Percentiles rank a stretch among this genome's conserved stretches.
Evolutionary conservation across 2,113 vertebrate species (phyloP).

Genomic region (Malurus cyaneus): DNA sequence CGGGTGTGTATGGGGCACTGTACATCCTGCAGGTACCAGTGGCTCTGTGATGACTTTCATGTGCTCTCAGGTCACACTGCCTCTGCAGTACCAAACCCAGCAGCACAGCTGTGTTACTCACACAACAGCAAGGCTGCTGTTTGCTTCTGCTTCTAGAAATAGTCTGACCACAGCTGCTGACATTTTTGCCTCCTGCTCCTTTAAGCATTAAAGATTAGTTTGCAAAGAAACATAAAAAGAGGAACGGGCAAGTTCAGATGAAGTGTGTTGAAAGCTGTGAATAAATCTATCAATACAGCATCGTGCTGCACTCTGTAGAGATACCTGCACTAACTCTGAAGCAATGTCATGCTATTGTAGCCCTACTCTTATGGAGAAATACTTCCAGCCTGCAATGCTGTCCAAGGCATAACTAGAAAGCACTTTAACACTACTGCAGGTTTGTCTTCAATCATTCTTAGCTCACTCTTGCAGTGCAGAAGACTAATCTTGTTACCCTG

Average conservation of each 20-base stretch:
- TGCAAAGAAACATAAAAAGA: slow-evolving; percentile 4
- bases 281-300: slow-evolving; percentile 19
- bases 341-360: slow-evolving; percentile 5
- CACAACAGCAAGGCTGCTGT: background rate
- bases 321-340: slow-evolving; percentile 20
- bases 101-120: background rate
- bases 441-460: slow-evolving; percentile 49
- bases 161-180: background rate
- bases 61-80: background rate
- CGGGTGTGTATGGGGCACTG: background rate
- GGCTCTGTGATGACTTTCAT: background rate
- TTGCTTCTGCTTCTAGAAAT: background rate
- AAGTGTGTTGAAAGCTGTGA: slow-evolving; percentile 22
- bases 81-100: background rate
- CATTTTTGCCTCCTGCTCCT: background rate
- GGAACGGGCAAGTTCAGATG: background rate
- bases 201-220: slow-evolving; percentile 13
- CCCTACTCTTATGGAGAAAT: background rate
- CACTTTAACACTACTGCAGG: slow-evolving; percentile 31
- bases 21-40: rapidly evolving
- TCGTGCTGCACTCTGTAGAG: background rate
- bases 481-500: slow-evolving; percentile 38
- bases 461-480: background rate
- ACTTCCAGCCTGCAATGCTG: background rate
- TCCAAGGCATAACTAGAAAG: slow-evolving; percentile 17